Base-by-base conservation (phyloP, 2,113 vertebrate species). In the Plecotus auritus region DNA sequence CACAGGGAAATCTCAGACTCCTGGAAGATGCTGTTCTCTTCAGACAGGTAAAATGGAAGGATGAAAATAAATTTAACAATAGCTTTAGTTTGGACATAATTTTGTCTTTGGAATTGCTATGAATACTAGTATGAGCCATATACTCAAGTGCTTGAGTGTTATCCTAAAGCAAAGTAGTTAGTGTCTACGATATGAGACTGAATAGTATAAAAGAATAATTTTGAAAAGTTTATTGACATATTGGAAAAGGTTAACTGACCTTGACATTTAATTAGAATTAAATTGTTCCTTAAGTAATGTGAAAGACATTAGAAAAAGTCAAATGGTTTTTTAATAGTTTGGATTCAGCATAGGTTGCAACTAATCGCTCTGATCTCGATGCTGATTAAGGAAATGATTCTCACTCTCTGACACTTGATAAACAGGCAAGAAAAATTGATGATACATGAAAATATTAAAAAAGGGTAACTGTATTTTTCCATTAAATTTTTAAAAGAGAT, bases 21-120 rank as follows among this genome's bases (percentile, higher is more conserved):
- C 35, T 16, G 42, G 80, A 95, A 88, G 72, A 70, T 88, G 73
- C 9, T 82, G 5, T 93, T 93, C 22, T 64, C 9, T 76, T 87
- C 64, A n/a, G 30, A 90, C 70, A 94, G 85, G 95, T 96, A 94
- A 96, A 93, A 61, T 73, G 40, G 18, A 85, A 49, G 1, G 1
- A 37, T 66, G 8, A 14, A 85, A 82, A 85, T 67, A 85, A 80
- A 91, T 49, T 70, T 91, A 76, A 74, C 5, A 95, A 18, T 72
- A 32, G 9, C 2, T 85, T 92, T 78, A 77, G 35, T 90, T 83
- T 4, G 72, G 12, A 56, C 3, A 26, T 85, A 32, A 56, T 32
- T 80, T 59, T 56, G 7, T 80, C 42, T 23, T 51, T 84, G 37
- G 32, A 77, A 77, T 54, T 86, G 10, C 16, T 49, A 0, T 85